Evolutionary conservation across 2,888 invertebrate genomes (phyloP).

Genomic region (Athripsodes cinereus): DNA sequence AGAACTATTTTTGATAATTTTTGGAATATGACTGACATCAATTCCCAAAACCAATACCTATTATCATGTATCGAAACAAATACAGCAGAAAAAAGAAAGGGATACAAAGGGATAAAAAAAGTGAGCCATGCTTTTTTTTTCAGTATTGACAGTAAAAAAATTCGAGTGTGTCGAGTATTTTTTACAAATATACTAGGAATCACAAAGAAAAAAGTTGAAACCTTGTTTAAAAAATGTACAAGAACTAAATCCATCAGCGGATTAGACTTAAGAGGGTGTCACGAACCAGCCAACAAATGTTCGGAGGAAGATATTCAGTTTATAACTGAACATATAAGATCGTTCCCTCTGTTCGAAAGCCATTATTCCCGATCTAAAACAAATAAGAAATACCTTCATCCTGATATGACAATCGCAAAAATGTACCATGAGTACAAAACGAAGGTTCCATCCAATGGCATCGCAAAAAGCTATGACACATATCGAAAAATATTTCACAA

Average conservation of each 20-base stretch:
- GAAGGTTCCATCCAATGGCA: no score
- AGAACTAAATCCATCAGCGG: constrained; percentile 1
- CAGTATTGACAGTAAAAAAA: background rate
- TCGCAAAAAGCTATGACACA: background rate
- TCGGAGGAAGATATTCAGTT: constrained; percentile 1
- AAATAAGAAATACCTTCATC: background rate
- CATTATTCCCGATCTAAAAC: constrained; percentile 3
- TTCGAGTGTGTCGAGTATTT: constrained; percentile 4
- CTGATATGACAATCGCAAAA: constrained; percentile 2
- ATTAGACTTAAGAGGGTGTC: constrained; percentile 3
- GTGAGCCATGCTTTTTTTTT: background rate
- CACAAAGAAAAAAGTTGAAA: background rate
- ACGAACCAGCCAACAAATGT: constrained; percentile 1
- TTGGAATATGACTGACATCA: background rate
- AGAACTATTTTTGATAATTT: constrained; percentile 2
- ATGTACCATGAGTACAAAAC: constrained; percentile 2
- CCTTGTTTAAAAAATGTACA: background rate
- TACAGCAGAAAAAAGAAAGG: background rate
- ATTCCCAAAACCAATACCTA: constrained; percentile 2
- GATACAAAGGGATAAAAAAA: constrained; percentile 2
- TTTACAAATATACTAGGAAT: background rate
- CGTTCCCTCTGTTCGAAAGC: background rate
- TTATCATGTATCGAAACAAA: constrained; percentile 4
- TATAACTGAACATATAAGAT: background rate
- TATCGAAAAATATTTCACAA: background rate